Evolutionary conservation across 2,888 invertebrate species (phyloP).

Genomic region (Leucania comma): DNA sequence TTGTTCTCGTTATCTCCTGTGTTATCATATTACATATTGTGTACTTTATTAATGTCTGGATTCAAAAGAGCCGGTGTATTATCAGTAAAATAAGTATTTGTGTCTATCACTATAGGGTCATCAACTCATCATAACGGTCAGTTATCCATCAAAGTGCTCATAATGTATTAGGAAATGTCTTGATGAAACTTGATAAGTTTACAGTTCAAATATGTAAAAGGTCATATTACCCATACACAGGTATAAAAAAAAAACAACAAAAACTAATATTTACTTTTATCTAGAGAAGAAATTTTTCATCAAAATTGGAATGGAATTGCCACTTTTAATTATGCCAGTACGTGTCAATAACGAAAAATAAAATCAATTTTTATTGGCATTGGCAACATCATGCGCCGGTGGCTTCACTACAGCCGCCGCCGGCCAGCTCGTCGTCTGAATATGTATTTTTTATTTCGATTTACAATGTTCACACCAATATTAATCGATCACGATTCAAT

Average conservation of each 20-base stretch:
- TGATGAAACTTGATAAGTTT: neutral
- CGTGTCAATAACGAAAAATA: conserved; percentile 70
- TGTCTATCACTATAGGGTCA: neutral
- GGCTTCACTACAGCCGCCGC: conserved; percentile 46
- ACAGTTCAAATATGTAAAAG: conserved; percentile 2
- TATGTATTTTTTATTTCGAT: conserved; percentile 68
- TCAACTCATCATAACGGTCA: neutral
- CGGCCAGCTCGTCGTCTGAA: conserved; percentile 64
- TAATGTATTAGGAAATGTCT: neutral
- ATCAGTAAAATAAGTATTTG: neutral
- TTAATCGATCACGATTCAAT: conserved; percentile 67
- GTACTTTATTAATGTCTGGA: neutral
- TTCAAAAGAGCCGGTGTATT: conserved; percentile 1
- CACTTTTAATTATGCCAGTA: conserved; percentile 67
- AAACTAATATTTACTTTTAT: conserved; percentile 16
- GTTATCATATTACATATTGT: neutral
- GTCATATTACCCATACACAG: neutral
- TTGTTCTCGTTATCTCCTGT: conserved; percentile 2
- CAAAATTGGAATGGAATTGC: conserved; percentile 12
- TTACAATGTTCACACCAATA: conserved; percentile 67
- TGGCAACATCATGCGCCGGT: conserved; percentile 66
- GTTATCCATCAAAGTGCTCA: neutral
- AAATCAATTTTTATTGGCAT: conserved; percentile 70
- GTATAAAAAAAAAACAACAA: neutral
- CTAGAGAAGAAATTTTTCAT: conserved; percentile 5